Conservation (phyloP, 2,797 vertebrate species). For the Acanthurus tractus region DNA sequence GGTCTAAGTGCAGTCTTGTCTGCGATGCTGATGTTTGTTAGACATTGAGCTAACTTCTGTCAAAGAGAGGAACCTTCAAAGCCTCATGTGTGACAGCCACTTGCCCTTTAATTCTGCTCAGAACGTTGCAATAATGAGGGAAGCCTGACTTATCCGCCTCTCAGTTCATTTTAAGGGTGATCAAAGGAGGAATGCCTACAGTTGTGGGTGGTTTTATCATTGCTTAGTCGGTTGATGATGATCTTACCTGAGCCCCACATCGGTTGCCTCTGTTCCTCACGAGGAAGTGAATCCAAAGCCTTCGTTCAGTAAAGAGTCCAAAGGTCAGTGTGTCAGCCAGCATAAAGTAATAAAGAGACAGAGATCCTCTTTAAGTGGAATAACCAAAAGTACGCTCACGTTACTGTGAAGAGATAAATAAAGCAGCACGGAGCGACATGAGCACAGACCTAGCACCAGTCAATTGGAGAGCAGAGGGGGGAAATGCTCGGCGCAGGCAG, state of each 20-base stretch:
- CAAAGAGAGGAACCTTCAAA: slow-evolving; percentile 63
- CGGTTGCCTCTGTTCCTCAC: slow-evolving; percentile 47
- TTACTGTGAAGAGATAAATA: slow-evolving; percentile 46
- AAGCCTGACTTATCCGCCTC: slow-evolving; percentile 36
- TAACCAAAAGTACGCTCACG: slow-evolving; percentile 32
- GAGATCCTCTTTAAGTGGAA: slow-evolving; percentile 24
- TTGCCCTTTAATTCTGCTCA: slow-evolving; percentile 53
- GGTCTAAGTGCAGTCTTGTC: slow-evolving; percentile 32
- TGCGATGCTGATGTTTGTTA: slow-evolving; percentile 48
- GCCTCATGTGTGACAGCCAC: slow-evolving; percentile 25
- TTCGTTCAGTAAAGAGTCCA: slow-evolving; percentile 46
- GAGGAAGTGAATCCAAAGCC: slow-evolving; percentile 45
- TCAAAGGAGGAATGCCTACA: slow-evolving; percentile 62
- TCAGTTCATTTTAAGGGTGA: slow-evolving; percentile 60
- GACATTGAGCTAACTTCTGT: slow-evolving; percentile 47
- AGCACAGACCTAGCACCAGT: slow-evolving; percentile 42
- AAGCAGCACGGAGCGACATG: slow-evolving; percentile 35
- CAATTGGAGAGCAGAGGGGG: slow-evolving; percentile 45
- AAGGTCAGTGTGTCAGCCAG: slow-evolving; percentile 48
- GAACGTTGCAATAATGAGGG: slow-evolving; percentile 67
- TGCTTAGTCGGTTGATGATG: slow-evolving; percentile 32
- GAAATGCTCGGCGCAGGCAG: slow-evolving; percentile 44
- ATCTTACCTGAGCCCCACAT: slow-evolving; percentile 85
- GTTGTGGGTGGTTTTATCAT: slow-evolving; percentile 27
- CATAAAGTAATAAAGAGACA: slow-evolving; percentile 37